Base-by-base conservation (phyloP, 2,113 vertebrate species). In the Amazona guildingii region DNA sequence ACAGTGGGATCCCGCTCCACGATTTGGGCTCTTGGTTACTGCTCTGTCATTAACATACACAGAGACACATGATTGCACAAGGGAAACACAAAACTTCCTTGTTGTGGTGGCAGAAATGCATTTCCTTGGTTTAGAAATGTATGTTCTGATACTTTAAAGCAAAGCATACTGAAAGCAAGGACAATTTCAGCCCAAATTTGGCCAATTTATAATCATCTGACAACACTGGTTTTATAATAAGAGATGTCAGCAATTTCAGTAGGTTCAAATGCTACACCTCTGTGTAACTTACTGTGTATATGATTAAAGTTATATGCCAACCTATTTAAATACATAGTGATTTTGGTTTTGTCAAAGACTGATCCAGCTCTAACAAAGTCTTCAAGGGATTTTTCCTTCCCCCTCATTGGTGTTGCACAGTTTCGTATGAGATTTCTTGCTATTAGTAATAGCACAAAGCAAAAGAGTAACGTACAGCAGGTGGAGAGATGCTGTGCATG, bases 11-110 rank as follows among this genome's bases (percentile, higher is more conserved):
- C 37, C 17, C 35, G 12, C 29, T 51, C 84, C 29, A 0, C 12
- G 10, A 2, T 14, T 23, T 35, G 33, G 33, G 35, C 46, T 75
- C 74, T 28, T 46, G 33, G 41, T 13, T 44, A 8, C 37, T 68
- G 28, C 62, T 28, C 52, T 35, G 15, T 7, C 46, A 9, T 13
- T n/a, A 52, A 2, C 39, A 9, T 10, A 6, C 14, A 9, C 13
- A 16, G 16, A 17, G 5, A 17, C 15, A 3, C 4, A 0, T 2
- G 23, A 14, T 61, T 41, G 19, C 33, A 25, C 23, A 4, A 44
- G 29, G 15, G 43, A 85, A 64, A 7, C 27, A 9, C 78, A 20
- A 2, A 5, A 41, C 74, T 48, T 23, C 69, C 61, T 72, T 51
- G 59, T 52, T 57, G 41, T 9, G 20, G 44, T 44, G 49, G 35